Evolutionary conservation across 2,113 vertebrate genomes (phyloP).

Genomic region (Chascanopsetta lugubris): DNA sequence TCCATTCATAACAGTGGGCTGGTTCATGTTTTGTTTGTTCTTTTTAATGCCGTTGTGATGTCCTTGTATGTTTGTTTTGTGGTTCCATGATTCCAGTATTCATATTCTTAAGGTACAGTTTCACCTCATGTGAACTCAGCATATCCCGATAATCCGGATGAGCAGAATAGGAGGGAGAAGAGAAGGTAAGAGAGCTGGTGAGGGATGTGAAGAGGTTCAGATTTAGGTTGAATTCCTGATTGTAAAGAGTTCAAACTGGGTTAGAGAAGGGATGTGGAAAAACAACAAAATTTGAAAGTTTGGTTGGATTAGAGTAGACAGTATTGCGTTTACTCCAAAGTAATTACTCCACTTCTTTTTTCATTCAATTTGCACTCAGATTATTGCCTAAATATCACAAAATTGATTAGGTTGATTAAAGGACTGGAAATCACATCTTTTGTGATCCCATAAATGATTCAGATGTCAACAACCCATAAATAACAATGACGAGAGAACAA

Average conservation of each 20-base stretch:
- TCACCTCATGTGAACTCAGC: slow-evolving; percentile 8
- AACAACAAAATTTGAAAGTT: no score
- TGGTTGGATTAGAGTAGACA: no score
- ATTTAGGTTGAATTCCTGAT: neutral
- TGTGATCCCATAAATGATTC: no score
- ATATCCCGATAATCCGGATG: slow-evolving; percentile 7
- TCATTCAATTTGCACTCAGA: no score
- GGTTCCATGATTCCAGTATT: neutral
- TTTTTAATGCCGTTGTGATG: slow-evolving; percentile 48
- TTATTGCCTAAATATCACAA: no score
- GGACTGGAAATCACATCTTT: no score
- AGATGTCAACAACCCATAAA: no score
- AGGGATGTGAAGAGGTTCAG: neutral
- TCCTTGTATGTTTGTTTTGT: slow-evolving; percentile 21
- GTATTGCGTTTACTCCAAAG: no score
- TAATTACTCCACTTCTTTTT: no score
- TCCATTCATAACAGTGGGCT: slow-evolving; percentile 24
- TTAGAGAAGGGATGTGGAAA: no score
- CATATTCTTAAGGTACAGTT: neutral
- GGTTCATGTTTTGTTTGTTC: slow-evolving; percentile 5
- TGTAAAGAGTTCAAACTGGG: neutral
- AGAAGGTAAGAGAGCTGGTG: neutral
- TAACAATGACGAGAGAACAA: no score
- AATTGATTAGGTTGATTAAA: no score
- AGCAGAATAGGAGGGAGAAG: neutral